Conservation (phyloP, 2,797 vertebrate species). For the Pangasius mekongensis region DNA sequence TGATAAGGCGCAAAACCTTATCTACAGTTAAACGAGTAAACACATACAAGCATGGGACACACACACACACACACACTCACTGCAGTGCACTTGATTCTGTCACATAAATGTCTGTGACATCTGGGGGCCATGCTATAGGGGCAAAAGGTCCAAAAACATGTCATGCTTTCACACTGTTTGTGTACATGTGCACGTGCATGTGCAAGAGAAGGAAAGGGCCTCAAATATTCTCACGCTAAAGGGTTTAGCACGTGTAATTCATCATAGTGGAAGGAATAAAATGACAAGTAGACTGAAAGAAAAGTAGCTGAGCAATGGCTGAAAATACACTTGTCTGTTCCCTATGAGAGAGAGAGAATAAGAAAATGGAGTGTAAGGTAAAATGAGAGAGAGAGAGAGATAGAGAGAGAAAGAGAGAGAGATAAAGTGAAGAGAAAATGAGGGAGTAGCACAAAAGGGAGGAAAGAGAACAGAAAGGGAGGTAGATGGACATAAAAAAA, state of each 20-base stretch:
- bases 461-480: no score
- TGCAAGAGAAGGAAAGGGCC: not conserved
- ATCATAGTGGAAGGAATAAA: not conserved
- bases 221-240: not conserved
- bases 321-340: not conserved
- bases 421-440: not conserved
- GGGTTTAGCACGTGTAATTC: not conserved
- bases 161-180: not conserved
- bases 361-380: not conserved
- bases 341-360: not conserved
- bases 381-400: not conserved
- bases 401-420: not conserved
- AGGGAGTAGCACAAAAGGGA: not conserved
- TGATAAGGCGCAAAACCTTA: not conserved
- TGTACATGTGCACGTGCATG: not conserved
- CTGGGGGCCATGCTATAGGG: not conserved
- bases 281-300: not conserved
- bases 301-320: no score
- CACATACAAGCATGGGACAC: no score
- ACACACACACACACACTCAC: not conserved
- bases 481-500: not conserved
- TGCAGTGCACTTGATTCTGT: not conserved
- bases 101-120: constrained; percentile 17
- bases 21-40: not conserved
- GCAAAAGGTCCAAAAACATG: constrained; percentile 21